Evolutionary conservation across 2,113 vertebrate species (phyloP).

Genomic region (Tetrao urogallus): DNA sequence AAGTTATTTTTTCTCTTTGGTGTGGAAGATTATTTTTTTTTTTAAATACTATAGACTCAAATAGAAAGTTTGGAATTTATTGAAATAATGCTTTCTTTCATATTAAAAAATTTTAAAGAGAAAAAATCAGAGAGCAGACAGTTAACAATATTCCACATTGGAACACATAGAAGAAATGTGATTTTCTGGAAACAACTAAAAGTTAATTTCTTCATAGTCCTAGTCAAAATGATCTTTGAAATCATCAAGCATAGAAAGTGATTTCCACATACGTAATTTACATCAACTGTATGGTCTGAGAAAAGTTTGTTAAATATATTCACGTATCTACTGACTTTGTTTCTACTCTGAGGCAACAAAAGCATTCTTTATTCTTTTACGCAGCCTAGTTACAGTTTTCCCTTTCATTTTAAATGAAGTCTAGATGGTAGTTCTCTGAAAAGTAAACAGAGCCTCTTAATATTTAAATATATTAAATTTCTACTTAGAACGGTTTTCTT

Average conservation of each 20-base stretch:
- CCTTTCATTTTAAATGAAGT: background rate
- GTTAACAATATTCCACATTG: background rate
- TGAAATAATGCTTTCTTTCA: background rate
- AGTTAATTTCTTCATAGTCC: background rate
- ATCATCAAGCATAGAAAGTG: background rate
- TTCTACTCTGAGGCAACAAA: background rate
- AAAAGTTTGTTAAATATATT: background rate
- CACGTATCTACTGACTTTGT: background rate
- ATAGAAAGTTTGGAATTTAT: background rate
- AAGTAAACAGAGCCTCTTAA: background rate
- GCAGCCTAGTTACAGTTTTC: background rate
- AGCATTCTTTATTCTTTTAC: background rate
- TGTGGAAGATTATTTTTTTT: background rate
- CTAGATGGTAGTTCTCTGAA: background rate
- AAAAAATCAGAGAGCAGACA: background rate
- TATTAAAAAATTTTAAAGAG: background rate
- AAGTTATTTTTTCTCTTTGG: background rate
- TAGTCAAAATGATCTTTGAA: background rate
- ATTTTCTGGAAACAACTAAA: background rate
- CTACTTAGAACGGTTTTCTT: background rate
- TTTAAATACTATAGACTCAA: too few species aligned
- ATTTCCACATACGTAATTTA: background rate
- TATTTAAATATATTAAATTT: background rate
- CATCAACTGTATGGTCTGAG: background rate
- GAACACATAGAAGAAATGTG: background rate